phyloP scores from a whole-genome alignment of 2,888 invertebrate genomes.

The Selenia dentaria region DNA sequence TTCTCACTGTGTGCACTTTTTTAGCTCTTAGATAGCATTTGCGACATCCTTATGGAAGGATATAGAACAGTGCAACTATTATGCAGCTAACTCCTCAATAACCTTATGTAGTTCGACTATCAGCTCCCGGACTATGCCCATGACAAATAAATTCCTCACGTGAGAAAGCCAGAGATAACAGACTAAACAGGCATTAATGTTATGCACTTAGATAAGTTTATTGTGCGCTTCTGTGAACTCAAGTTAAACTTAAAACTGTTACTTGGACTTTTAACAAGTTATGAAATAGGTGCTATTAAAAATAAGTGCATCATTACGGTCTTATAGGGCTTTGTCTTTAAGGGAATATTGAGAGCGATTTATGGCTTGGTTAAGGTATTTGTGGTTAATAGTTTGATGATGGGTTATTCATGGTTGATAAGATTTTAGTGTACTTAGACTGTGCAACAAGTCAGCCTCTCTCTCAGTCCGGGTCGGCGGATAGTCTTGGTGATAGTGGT shows the following conservation, averaged over 20 bases:
- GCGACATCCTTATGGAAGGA: too few species aligned
- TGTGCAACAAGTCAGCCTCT: too few species aligned
- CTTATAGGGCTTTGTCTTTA: constrained; percentile 18
- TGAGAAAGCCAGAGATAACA: constrained; percentile 67
- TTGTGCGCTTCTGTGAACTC: constrained; percentile 54
- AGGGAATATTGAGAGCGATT: constrained; percentile 14
- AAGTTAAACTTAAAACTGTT: constrained; percentile 25
- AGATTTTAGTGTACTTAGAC: too few species aligned
- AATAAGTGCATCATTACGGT: constrained; percentile 28
- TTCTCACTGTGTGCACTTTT: too few species aligned
- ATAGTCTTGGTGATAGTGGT: too few species aligned
- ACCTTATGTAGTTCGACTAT: background rate
- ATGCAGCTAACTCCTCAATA: too few species aligned
- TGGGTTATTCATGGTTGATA: too few species aligned
- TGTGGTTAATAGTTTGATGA: background rate
- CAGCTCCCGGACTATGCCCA: constrained; percentile 34
- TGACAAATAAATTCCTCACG: constrained; percentile 66
- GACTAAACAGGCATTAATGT: constrained; percentile 56
- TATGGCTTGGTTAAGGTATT: constrained; percentile 9
- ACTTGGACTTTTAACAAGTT: constrained; percentile 21
- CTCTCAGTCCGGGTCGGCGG: too few species aligned
- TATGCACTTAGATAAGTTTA: constrained; percentile 50
- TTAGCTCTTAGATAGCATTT: too few species aligned
- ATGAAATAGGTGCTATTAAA: constrained; percentile 27
- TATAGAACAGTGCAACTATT: too few species aligned